These are phyloP conservation scores for Macroteleia sp. DNA, from an alignment of 2,888 invertebrate genomes.

Conservation along the genomic window DNA sequence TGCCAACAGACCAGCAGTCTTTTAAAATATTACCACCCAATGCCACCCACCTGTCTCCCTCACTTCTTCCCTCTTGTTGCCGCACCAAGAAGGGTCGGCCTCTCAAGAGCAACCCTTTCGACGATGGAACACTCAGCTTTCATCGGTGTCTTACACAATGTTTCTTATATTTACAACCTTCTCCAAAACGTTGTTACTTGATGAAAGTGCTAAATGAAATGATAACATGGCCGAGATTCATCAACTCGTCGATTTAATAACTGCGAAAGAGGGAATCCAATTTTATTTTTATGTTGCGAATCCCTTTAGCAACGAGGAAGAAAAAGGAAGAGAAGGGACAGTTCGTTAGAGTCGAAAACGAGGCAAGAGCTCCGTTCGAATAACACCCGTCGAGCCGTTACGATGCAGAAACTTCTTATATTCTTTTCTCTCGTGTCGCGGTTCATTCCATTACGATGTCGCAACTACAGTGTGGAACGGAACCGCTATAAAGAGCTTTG, in stretches of 20 bases:
- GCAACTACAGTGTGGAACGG: slow-evolving; percentile 42
- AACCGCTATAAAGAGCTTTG: slow-evolving; percentile 40
- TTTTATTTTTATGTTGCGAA: slow-evolving; percentile 29
- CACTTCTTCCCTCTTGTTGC: neutral
- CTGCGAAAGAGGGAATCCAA: slow-evolving; percentile 18
- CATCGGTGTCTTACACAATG: slow-evolving; percentile 37
- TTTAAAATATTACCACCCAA: slow-evolving; percentile 70
- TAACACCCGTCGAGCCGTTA: slow-evolving; percentile 27
- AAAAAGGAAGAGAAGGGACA: neutral
- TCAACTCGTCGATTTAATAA: slow-evolving; percentile 43
- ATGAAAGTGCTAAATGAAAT: slow-evolving; percentile 52
- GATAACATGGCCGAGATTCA: slow-evolving; percentile 46
- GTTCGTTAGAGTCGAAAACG: slow-evolving; percentile 38
- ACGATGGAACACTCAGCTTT: slow-evolving; percentile 39
- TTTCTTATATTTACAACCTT: slow-evolving; percentile 56
- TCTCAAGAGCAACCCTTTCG: slow-evolving; percentile 57
- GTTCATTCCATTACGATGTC: slow-evolving; percentile 51
- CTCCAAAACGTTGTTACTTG: slow-evolving; percentile 46
- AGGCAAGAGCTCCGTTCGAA: slow-evolving; percentile 22
- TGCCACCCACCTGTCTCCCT: slow-evolving; percentile 41
- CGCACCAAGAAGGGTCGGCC: slow-evolving; percentile 22
- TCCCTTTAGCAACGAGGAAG: neutral
- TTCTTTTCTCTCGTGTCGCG: slow-evolving; percentile 39
- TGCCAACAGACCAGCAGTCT: slow-evolving; percentile 66
- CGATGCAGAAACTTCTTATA: slow-evolving; percentile 43